These are phyloP conservation scores for Spea hammondii DNA, from an alignment of 2,797 vertebrate species.

Conservation along the genomic window DNA sequence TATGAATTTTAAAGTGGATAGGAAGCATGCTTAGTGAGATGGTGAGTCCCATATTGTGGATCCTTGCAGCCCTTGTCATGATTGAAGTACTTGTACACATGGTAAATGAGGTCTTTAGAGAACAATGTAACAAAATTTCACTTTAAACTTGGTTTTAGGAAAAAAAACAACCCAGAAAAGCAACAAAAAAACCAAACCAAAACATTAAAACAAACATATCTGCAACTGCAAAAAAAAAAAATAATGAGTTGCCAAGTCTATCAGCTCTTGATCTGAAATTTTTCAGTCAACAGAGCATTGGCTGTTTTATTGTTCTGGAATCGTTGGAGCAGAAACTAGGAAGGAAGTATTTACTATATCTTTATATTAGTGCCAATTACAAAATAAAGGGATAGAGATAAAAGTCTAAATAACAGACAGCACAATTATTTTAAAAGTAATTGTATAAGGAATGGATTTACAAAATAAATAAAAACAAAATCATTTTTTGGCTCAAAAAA, in stretches of 20 bases:
- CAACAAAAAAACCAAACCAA: slow-evolving; percentile 11
- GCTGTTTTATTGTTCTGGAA: slow-evolving; percentile 30
- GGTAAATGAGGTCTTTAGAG: slow-evolving; percentile 33
- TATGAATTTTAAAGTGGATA: slow-evolving; percentile 2
- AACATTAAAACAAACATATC: slow-evolving; percentile 39
- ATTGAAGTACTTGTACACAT: not conserved
- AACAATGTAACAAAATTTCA: slow-evolving; percentile 18
- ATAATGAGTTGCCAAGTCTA: slow-evolving; percentile 47
- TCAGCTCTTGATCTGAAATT: slow-evolving; percentile 32
- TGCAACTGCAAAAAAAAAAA: slow-evolving; percentile 43
- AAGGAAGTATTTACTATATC: slow-evolving; percentile 28
- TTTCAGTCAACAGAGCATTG: slow-evolving; percentile 24
- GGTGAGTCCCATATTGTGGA: not conserved
- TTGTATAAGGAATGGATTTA: not conserved
- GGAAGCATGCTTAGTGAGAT: not conserved
- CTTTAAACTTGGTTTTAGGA: not conserved
- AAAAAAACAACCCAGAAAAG: not conserved
- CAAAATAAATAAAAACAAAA: too few relatives aligned
- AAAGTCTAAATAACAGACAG: slow-evolving; percentile 7
- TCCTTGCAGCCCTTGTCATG: slow-evolving; percentile 23
- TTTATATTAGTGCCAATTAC: slow-evolving; percentile 42
- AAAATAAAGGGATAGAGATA: slow-evolving; percentile 16
- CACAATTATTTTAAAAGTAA: slow-evolving; percentile 2
- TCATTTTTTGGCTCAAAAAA: too few relatives aligned
- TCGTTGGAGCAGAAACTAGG: slow-evolving; percentile 35